A percentile compares a stretch with the other conserved stretches of the same genome.
Evolutionary conservation across 1,140 invertebrate species (phyloP).

Genomic region (Meloidogyne floridensis): DNA sequence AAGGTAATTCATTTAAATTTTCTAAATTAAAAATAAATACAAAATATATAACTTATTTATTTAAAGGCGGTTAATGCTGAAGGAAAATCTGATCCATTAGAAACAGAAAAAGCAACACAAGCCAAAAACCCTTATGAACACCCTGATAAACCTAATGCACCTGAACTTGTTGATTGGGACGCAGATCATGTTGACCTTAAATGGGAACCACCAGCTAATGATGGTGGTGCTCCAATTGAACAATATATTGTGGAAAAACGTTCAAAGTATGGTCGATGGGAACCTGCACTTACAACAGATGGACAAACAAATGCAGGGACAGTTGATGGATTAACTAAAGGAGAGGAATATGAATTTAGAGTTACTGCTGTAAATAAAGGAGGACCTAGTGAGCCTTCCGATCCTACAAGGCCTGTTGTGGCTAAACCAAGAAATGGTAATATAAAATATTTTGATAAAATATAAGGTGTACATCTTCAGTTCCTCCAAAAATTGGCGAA

Average conservation of each 20-base stretch:
- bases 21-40: background rate
- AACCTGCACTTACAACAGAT: slow-evolving; percentile 84
- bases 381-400: slow-evolving; percentile 78
- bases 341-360: slow-evolving; percentile 85
- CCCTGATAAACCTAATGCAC: slow-evolving; percentile 83
- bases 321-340: slow-evolving; percentile 85
- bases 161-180: slow-evolving; percentile 85
- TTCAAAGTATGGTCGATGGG: slow-evolving; percentile 87
- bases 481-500: slow-evolving; percentile 85
- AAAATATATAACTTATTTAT: slow-evolving; percentile 48
- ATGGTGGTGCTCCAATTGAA: slow-evolving; percentile 90
- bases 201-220: slow-evolving; percentile 81
- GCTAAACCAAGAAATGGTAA: slow-evolving; percentile 82
- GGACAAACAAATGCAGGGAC: slow-evolving; percentile 76
- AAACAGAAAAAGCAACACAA: slow-evolving; percentile 80
- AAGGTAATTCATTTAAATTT: slow-evolving; percentile 74
- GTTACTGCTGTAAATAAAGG: slow-evolving; percentile 88
- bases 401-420: slow-evolving; percentile 78
- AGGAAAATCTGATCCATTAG: slow-evolving; percentile 92
- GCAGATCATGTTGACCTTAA: slow-evolving; percentile 83
- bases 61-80: slow-evolving; percentile 90
- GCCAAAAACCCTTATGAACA: slow-evolving; percentile 89
- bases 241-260: slow-evolving; percentile 95
- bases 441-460: slow-evolving; percentile 62
- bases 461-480: slow-evolving; percentile 36